These are phyloP conservation scores for Drosophila biarmipes DNA, from an alignment of 1,140 invertebrate genomes.

Conservation along the genomic window DNA sequence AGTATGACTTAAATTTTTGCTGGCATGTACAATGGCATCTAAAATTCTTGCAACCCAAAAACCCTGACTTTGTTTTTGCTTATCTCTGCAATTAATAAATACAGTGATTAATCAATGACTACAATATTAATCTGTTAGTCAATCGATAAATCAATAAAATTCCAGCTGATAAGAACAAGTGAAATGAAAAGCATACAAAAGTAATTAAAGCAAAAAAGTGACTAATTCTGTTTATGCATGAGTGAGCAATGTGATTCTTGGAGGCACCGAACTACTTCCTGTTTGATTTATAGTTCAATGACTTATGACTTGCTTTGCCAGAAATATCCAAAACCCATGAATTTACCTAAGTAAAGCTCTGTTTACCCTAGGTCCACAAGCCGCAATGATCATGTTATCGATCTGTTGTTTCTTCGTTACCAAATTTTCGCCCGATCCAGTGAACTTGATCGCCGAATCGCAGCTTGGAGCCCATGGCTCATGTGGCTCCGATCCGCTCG, in stretches of 20 bases:
- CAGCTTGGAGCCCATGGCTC: slow-evolving; percentile 30
- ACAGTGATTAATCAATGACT: slow-evolving; percentile 12
- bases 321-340: slow-evolving; percentile 1
- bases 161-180: slow-evolving; percentile 13
- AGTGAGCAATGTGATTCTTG: slow-evolving; percentile 1
- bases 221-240: slow-evolving; percentile 2
- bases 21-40: no score
- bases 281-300: slow-evolving; percentile 4
- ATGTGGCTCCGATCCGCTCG: slow-evolving; percentile 33
- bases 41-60: background rate
- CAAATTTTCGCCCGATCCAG: slow-evolving; percentile 42
- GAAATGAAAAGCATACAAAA: slow-evolving; percentile 17
- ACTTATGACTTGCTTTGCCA: background rate
- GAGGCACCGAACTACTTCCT: slow-evolving; percentile 10
- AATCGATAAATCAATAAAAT: slow-evolving; percentile 15
- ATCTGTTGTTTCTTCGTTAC: slow-evolving; percentile 23
- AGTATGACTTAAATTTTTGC: background rate
- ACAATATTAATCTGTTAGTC: slow-evolving; percentile 10
- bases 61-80: no score
- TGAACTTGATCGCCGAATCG: slow-evolving; percentile 47
- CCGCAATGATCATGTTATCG: slow-evolving; percentile 24
- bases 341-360: slow-evolving; percentile 8
- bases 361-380: slow-evolving; percentile 14
- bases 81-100: background rate
- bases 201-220: slow-evolving; percentile 11